A percentile compares a stretch with the other conserved stretches of the same genome.
Conservation (phyloP, 2,797 vertebrate species). For the Poeciliopsis turneri region DNA sequence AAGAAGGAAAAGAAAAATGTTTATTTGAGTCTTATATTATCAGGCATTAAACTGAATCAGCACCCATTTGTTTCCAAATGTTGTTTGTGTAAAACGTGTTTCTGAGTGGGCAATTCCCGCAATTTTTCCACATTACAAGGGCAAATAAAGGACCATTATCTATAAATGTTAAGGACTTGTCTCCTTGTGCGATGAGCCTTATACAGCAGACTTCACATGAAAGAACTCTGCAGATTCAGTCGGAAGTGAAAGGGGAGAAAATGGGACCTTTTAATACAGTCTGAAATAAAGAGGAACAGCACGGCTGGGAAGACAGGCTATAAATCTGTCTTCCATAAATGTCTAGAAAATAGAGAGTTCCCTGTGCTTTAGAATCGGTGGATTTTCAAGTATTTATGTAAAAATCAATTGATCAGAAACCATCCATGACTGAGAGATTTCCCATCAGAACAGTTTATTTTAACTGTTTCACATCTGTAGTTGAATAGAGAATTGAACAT, state of each 20-base stretch:
- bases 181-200: slow-evolving; percentile 52
- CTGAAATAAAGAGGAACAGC: slow-evolving; percentile 13
- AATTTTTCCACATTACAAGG: slow-evolving; percentile 42
- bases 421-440: background rate
- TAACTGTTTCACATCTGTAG: background rate
- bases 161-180: slow-evolving; percentile 66
- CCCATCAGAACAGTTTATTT: background rate
- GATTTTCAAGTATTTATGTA: background rate
- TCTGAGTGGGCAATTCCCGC: slow-evolving; percentile 68
- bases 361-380: background rate
- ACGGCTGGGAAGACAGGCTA: background rate
- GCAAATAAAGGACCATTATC: slow-evolving; percentile 70
- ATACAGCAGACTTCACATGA: slow-evolving; percentile 53
- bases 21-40: background rate
- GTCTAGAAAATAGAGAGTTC: slow-evolving; percentile 1
- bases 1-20: background rate
- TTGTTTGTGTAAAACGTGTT: slow-evolving; percentile 49
- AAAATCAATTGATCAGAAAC: background rate
- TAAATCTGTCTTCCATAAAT: slow-evolving; percentile 48
- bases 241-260: slow-evolving; percentile 27
- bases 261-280: slow-evolving; percentile 46
- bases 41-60: background rate
- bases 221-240: slow-evolving; percentile 60
- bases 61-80: background rate
- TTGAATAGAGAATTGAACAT: background rate